Percentiles rank a stretch among this genome's conserved stretches.
phyloP scores from a whole-genome alignment of 1,140 invertebrate species.

The Leptinotarsa texana region DNA sequence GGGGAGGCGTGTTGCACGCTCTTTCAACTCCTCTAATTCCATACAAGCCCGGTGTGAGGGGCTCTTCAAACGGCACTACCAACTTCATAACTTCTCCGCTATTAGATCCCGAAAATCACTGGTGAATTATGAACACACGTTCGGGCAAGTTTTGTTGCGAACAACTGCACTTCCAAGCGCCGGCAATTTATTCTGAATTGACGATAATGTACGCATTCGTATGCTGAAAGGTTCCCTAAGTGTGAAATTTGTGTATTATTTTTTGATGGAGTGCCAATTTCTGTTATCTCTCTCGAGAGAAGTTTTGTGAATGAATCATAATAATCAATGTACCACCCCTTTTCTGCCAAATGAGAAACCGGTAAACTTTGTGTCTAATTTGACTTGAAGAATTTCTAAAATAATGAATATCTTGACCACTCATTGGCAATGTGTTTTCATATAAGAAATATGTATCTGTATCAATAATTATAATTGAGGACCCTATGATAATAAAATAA shows the following conservation, averaged over 20 bases:
- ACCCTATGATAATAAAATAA: too few relatives aligned
- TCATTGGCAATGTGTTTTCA: neutral
- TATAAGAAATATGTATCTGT: neutral
- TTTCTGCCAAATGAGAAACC: too few relatives aligned
- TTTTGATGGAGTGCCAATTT: conserved; percentile 2
- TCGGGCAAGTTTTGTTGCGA: conserved; percentile 7
- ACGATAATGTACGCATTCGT: conserved; percentile 2
- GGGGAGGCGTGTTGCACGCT: too few relatives aligned
- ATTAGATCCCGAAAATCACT: conserved; percentile 8
- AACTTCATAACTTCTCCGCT: conserved; percentile 2
- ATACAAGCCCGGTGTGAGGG: neutral
- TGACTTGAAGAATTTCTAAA: too few relatives aligned
- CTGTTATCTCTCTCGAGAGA: neutral
- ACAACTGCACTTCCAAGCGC: neutral
- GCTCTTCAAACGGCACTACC: neutral
- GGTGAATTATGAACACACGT: conserved; percentile 3
- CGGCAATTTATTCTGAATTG: neutral
- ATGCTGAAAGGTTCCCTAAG: neutral
- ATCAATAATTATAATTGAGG: too few relatives aligned
- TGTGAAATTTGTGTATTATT: conserved; percentile 1
- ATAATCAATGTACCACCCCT: too few relatives aligned
- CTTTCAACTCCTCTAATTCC: neutral
- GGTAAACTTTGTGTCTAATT: too few relatives aligned
- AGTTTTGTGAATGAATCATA: neutral
- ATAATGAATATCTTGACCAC: too few relatives aligned